Base-by-base conservation (phyloP, 1,140 invertebrate genomes). In the Trigoniulus corallinus region DNA sequence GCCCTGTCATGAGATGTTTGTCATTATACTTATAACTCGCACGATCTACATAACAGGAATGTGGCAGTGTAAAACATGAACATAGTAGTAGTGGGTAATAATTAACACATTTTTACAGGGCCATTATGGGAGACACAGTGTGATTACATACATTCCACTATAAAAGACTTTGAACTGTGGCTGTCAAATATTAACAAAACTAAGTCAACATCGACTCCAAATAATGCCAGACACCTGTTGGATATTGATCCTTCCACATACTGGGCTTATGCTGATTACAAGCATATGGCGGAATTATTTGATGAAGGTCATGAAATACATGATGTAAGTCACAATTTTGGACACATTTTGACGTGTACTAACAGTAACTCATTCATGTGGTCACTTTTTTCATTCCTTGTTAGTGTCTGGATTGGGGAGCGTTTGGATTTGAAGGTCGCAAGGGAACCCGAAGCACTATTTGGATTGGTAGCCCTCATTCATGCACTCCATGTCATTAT, bases 401-500 rank as follows among this genome's bases (percentile, higher is more conserved):
- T 23, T 61, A 82, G 79, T 65, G 69, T 57, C 69, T 88, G 20
- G 69, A 74, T 54, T 93, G 86, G 86, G 65, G 70, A 48, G 59
- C 66, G 24, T 80, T 91, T 67, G 88, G 87, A 2, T 84, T 85
- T 63, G 60, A 70, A 34, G 76, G 80, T 37, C 72, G 76, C 53
- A 71, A 75, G 53, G 77, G 75, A 7, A 56, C 68, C 42, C 74
- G 89, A 48, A 84, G 80, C 44, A 89, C 87, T 29, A 69, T 94
- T 13, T 97, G 92, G 92, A 76, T 96, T 51, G 89, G 92, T 23
- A 86, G 77, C 54, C 70, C 73, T 61, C 85, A 85, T 13, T 80
- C 89, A 23, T 84, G 93, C 63, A 96, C 93, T 1, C 86, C 88
- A 25, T 91, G 88, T 55, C 92, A 97, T 70, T 79, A 81, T 64